Evolutionary conservation across 2,113 vertebrate genomes (phyloP).

Genomic region (Erinaceus europaeus): DNA sequence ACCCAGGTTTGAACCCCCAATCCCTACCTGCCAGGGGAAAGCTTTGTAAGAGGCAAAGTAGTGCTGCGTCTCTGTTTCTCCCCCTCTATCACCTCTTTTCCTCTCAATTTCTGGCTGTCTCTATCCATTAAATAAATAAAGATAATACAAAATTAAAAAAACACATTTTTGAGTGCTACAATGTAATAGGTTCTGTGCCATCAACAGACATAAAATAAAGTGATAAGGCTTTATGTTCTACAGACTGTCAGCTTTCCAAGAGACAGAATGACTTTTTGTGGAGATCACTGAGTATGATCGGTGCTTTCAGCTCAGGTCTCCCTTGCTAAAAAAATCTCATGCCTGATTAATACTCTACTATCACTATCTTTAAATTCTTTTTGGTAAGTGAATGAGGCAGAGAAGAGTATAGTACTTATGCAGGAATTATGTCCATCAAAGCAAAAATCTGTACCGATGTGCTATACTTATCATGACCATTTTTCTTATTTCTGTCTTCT

Average conservation of each 20-base stretch:
- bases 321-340: neutral
- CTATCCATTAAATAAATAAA: no score
- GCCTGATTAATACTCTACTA: neutral
- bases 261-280: neutral
- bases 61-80: no score
- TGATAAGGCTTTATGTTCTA: neutral
- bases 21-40: no score
- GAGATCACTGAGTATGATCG: accelerated
- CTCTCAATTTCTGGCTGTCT: no score
- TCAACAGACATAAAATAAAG: neutral
- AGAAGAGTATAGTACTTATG: neutral
- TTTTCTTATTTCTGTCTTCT: neutral
- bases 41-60: no score
- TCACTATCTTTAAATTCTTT: neutral
- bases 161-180: no score
- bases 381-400: neutral
- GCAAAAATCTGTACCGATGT: neutral
- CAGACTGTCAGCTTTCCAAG: neutral
- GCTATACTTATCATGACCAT: neutral
- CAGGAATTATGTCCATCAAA: neutral
- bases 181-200: neutral
- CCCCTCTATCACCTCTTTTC: no score
- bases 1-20: no score
- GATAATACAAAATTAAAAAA: no score
- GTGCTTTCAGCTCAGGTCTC: neutral